Percentiles rank a stretch among this genome's conserved stretches.
Conservation (phyloP, 2,888 invertebrate genomes). For the Drosophila leonis region DNA sequence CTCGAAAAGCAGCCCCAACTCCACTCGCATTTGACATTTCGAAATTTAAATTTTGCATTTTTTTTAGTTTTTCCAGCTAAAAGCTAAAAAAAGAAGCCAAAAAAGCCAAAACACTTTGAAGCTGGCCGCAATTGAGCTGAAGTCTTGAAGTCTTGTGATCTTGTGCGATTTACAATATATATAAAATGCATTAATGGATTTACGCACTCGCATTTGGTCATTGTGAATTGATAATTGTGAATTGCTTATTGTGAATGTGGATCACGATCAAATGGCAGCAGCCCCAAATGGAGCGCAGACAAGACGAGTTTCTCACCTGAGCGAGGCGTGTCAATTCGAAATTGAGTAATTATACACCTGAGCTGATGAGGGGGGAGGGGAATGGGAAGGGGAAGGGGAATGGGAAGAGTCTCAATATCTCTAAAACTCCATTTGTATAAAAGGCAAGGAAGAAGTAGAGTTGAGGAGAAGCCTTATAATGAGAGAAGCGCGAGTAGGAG, state of each 20-base stretch:
- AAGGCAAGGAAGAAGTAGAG: too few species aligned
- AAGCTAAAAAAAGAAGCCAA: constrained; percentile 11
- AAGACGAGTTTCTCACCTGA: constrained; percentile 46
- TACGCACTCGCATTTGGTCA: constrained; percentile 21
- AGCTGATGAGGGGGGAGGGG: neutral
- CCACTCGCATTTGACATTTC: constrained; percentile 35
- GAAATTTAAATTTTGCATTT: constrained; percentile 5
- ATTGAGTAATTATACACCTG: constrained; percentile 74
- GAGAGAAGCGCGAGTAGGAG: neutral
- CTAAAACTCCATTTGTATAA: neutral
- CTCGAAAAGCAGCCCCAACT: neutral
- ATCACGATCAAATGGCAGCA: constrained; percentile 66
- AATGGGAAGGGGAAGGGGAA: neutral
- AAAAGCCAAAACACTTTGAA: constrained; percentile 40
- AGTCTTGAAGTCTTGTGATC: constrained; percentile 40
- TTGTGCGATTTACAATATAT: constrained; percentile 59
- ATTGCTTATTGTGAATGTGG: constrained; percentile 61
- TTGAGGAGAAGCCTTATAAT: too few species aligned
- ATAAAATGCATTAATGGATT: constrained; percentile 58
- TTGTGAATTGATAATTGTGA: constrained; percentile 9
- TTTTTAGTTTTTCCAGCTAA: constrained; percentile 7
- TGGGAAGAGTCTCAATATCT: neutral
- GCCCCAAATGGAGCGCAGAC: constrained; percentile 41
- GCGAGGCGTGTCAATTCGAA: constrained; percentile 57
- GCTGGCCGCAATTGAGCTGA: constrained; percentile 37